Conservation (phyloP, 2,113 vertebrate genomes). For the Nerophis ophidion region DNA sequence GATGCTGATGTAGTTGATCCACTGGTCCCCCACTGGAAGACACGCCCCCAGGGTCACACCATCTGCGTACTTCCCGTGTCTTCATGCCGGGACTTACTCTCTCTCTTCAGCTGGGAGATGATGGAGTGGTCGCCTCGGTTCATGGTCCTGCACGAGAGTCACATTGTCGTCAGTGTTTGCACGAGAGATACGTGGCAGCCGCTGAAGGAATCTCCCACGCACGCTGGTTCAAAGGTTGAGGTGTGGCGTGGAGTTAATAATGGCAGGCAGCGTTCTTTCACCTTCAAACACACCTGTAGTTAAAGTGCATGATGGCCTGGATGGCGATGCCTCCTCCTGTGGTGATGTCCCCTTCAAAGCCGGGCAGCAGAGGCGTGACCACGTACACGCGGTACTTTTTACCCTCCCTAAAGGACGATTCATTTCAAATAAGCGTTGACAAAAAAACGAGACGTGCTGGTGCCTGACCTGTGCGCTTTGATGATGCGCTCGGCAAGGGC, state of each 20-base stretch:
- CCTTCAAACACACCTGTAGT: conserved; percentile 82
- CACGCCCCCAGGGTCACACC: not conserved
- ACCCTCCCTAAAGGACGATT: conserved; percentile 70
- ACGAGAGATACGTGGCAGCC: conserved; percentile 10
- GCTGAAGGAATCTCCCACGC: conserved; percentile 4
- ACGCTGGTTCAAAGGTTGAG: conserved; percentile 7
- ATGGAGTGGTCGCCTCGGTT: conserved; percentile 91
- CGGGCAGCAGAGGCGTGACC: conserved; percentile 89
- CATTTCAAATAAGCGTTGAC: not conserved
- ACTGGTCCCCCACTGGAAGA: conserved; percentile 84
- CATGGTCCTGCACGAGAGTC: conserved; percentile 80
- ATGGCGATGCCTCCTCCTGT: conserved; percentile 90
- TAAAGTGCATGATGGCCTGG: conserved; percentile 98
- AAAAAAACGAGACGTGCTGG: conserved; percentile 1
- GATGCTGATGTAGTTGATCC: conserved; percentile 96
- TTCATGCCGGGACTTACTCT: conserved; percentile 74
- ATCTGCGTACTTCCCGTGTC: not conserved
- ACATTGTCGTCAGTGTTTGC: conserved; percentile 26
- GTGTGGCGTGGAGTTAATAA: not conserved
- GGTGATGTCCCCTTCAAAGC: conserved; percentile 93
- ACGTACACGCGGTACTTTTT: conserved; percentile 86
- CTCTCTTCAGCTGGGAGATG: conserved; percentile 81
- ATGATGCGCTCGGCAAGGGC: conserved; percentile 86
- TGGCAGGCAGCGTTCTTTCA: not conserved
- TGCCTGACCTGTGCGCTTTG: conserved; percentile 82